Conservation (phyloP, 2,113 vertebrate species). For the Brienomyrus brachyistius region DNA sequence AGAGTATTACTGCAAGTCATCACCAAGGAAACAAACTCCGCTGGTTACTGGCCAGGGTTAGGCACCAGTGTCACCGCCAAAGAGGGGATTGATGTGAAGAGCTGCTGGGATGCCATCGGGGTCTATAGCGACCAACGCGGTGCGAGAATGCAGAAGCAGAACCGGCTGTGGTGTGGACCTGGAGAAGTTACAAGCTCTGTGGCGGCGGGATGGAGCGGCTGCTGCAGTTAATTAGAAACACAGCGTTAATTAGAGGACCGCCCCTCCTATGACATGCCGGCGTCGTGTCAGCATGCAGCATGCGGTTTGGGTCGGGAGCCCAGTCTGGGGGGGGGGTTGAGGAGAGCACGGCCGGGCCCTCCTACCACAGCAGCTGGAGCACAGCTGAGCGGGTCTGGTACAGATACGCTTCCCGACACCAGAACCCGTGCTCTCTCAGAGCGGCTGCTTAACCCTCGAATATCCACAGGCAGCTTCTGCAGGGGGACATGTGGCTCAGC, state of each 20-base stretch:
- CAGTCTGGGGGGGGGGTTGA: conserved; percentile 20
- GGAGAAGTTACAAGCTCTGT: conserved; percentile 7
- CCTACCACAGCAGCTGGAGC: conserved; percentile 21
- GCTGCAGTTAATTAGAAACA: conserved; percentile 49
- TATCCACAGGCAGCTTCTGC: background rate
- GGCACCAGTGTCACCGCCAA: too few species aligned
- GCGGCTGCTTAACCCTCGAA: background rate
- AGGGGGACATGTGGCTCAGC: background rate
- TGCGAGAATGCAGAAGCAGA: background rate
- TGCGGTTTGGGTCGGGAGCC: conserved; percentile 42
- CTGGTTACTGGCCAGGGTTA: background rate
- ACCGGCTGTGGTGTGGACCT: background rate
- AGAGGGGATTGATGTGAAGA: background rate
- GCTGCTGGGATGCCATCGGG: background rate
- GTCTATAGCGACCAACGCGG: background rate
- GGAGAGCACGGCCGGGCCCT: conserved; percentile 12
- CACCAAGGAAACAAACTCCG: background rate
- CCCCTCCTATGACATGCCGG: conserved; percentile 26
- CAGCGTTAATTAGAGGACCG: conserved; percentile 32
- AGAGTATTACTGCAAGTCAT: background rate
- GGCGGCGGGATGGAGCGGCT: conserved; percentile 32
- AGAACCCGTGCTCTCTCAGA: background rate
- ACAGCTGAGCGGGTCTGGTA: conserved; percentile 24
- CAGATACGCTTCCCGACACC: conserved; percentile 5
- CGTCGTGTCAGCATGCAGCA: conserved; percentile 28